Evolutionary conservation across 1,140 invertebrate genomes (phyloP).

Genomic region (Drosophila kohkoa): DNA sequence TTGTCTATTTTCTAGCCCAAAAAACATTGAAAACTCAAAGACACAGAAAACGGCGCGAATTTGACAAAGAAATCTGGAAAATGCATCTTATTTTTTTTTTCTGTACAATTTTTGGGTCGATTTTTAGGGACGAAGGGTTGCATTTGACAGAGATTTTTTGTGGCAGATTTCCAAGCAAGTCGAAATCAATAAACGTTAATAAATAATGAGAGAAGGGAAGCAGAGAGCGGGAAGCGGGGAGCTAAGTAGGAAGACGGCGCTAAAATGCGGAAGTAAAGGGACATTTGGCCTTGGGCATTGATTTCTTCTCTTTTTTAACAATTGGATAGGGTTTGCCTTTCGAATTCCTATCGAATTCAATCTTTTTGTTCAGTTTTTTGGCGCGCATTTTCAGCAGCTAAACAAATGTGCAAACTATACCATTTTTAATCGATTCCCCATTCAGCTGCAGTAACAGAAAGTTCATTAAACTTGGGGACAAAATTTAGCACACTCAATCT

Average conservation of each 20-base stretch:
- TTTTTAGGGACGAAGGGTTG: conserved; percentile 65
- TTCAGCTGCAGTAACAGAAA: too few relatives aligned
- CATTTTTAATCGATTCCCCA: background rate
- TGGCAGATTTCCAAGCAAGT: conserved; percentile 66
- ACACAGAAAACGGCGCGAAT: conserved; percentile 57
- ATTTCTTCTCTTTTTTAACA: conserved; percentile 47
- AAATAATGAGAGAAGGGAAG: conserved; percentile 58
- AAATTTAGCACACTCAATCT: too few relatives aligned
- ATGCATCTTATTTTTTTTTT: conserved; percentile 66
- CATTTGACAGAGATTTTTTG: conserved; percentile 70
- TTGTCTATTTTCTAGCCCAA: conserved; percentile 44
- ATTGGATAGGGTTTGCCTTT: conserved; percentile 50
- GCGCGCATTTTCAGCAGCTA: too few relatives aligned
- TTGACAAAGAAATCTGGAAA: conserved; percentile 68
- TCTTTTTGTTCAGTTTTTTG: too few relatives aligned
- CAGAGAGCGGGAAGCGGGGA: too few relatives aligned
- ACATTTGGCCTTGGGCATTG: conserved; percentile 62
- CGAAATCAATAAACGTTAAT: conserved; percentile 82
- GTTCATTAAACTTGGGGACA: too few relatives aligned
- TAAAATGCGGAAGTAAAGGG: conserved; percentile 73
- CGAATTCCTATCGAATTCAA: conserved; percentile 29
- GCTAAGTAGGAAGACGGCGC: conserved; percentile 52
- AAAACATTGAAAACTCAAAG: conserved; percentile 14
- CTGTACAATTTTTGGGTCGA: background rate
- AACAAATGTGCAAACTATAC: background rate